Base-by-base conservation (phyloP, 2,797 vertebrate genomes). In the Enteromius thamalakanensis region DNA sequence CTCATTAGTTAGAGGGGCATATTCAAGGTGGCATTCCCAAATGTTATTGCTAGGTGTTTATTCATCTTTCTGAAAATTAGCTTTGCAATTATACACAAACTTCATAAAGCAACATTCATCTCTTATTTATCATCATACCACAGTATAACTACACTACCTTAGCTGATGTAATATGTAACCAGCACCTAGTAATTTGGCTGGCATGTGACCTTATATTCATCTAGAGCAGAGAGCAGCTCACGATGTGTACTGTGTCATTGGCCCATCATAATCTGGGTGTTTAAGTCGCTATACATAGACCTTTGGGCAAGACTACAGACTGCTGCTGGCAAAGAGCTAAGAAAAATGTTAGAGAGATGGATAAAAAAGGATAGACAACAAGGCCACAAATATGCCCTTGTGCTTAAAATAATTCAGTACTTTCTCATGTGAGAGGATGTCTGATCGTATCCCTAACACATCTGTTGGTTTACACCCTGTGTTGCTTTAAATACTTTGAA, bases 341-440 rank as follows among this genome's bases (percentile, higher is more conserved):
- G 76, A 68, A 83, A 82, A 79, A 80, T 75, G 70, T 84, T 47
- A 32, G 77, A 60, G 40, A 75, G 37, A 29, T 29, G 14, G 47
- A 81, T 60, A 71, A 86, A 81, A 81, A 76, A 68, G 75, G 68
- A 81, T 29, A 6, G 64, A 87, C 69, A 69, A 58, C n/a, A 32
- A 49, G 42, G 51, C 87, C 87, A 79, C 85, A 88, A 87, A 88
- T 85, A 86, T 87, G 86, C 34, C 8, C 75, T 62, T 2, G 26
- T 3, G 23, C 55, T 42, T 45, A 80, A 85, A 89, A 86, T 87
- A 86, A 62, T 34, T 29, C 37, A 37, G 62, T 9, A 68, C 64
- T 49, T 84, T 79, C 72, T 80, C 23, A 42, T 75, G 55, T 65
- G 75, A 84, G 62, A 62, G 60, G 55, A 78, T 19, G 58, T 51